phyloP scores from a whole-genome alignment of 2,113 vertebrate species.

The Chaetura pelagica region DNA sequence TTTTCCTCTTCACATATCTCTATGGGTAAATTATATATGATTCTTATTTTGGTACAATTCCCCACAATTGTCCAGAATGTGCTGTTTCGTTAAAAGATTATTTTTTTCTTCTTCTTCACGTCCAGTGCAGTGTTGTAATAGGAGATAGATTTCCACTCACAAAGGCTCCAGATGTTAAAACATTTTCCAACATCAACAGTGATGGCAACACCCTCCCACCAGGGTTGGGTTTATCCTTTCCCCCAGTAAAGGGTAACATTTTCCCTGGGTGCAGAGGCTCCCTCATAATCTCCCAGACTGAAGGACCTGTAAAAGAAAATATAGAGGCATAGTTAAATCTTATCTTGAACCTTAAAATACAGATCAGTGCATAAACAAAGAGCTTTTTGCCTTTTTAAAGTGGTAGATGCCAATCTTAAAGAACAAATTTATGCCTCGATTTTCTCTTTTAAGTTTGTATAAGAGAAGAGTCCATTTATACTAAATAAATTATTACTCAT shows the following conservation, averaged over 20 bases:
- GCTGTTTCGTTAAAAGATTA: conserved; percentile 71
- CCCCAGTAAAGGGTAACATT: conserved; percentile 93
- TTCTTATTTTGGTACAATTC: conserved; percentile 78
- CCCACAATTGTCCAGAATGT: conserved; percentile 80
- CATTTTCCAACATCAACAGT: conserved; percentile 85
- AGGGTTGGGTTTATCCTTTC: conserved; percentile 90
- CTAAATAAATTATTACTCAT: background rate
- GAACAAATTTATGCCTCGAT: background rate
- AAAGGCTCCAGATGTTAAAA: conserved; percentile 88
- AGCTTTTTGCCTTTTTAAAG: background rate
- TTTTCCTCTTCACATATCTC: conserved; percentile 77
- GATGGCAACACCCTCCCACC: conserved; percentile 93
- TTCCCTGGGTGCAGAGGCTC: conserved; percentile 96
- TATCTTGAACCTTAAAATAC: too few relatives aligned
- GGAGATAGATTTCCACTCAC: conserved; percentile 87
- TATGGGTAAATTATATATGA: conserved; percentile 77
- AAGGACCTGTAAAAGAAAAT: conserved; percentile 81
- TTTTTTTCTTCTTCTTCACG: conserved; percentile 81
- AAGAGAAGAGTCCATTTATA: background rate
- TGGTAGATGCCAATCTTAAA: background rate
- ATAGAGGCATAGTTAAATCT: background rate
- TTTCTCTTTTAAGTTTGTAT: background rate
- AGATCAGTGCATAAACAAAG: too few relatives aligned
- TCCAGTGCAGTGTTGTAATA: conserved; percentile 87
- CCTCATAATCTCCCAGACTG: conserved; percentile 86